Evolutionary conservation across 1,140 invertebrate genomes (phyloP).

Genomic region (Lycorma delicatula): DNA sequence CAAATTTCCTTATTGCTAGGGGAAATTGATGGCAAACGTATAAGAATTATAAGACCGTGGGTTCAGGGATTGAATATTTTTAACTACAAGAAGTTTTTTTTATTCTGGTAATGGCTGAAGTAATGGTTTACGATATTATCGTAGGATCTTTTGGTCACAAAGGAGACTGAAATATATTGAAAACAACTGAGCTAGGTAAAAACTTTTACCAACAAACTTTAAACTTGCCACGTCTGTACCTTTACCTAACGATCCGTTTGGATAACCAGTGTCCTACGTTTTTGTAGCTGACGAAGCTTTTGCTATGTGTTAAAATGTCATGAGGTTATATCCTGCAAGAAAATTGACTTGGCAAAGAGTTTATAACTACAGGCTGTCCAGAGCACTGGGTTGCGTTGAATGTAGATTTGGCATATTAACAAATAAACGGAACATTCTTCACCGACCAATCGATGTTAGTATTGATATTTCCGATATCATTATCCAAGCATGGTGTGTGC

Average conservation of each 20-base stretch:
- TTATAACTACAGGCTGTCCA: constrained; percentile 29
- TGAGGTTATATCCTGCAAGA: constrained; percentile 39
- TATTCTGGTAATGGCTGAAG: constrained; percentile 41
- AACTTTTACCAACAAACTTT: constrained; percentile 17
- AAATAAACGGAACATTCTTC: constrained; percentile 34
- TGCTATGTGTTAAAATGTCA: constrained; percentile 34
- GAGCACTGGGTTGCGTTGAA: constrained; percentile 27
- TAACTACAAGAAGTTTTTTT: constrained; percentile 42
- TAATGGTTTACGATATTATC: constrained; percentile 42
- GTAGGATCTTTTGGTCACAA: constrained; percentile 39
- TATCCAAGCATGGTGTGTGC: constrained; percentile 23
- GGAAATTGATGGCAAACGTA: constrained; percentile 38
- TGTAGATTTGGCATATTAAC: constrained; percentile 31
- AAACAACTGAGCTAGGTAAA: constrained; percentile 16
- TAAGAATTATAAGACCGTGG: constrained; percentile 33
- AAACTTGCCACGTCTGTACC: constrained; percentile 28
- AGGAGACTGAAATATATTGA: constrained; percentile 32
- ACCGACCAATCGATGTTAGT: constrained; percentile 25
- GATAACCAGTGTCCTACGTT: constrained; percentile 30
- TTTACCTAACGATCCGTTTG: constrained; percentile 26
- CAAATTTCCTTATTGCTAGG: constrained; percentile 36
- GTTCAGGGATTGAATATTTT: constrained; percentile 35
- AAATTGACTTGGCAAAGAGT: constrained; percentile 27
- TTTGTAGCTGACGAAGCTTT: constrained; percentile 45
- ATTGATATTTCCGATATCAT: constrained; percentile 19